These are phyloP conservation scores for Zaprionus tsacasi DNA, from an alignment of 1,140 invertebrate genomes.

Conservation along the genomic window DNA sequence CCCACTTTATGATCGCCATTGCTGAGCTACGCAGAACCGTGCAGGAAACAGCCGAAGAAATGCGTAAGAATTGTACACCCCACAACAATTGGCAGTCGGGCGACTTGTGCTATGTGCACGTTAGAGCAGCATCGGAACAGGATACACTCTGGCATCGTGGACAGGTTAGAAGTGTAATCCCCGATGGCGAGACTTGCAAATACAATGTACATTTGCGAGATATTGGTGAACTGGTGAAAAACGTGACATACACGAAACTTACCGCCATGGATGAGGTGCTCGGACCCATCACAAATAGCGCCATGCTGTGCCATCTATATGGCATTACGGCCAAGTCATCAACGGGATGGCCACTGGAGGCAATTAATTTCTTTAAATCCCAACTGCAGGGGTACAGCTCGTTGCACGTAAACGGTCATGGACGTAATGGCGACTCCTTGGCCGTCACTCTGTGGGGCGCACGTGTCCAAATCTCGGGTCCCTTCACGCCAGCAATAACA, in stretches of 20 bases:
- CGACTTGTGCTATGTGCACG: conserved; percentile 51
- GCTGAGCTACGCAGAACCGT: conserved; percentile 20
- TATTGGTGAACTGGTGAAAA: conserved; percentile 40
- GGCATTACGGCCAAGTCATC: conserved; percentile 22
- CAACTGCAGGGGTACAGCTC: conserved; percentile 29
- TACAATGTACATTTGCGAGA: conserved; percentile 52
- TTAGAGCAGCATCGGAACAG: conserved; percentile 29
- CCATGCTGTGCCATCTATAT: conserved; percentile 41
- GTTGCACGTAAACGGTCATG: conserved; percentile 25
- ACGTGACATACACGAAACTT: conserved; percentile 10
- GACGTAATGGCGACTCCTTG: conserved; percentile 2
- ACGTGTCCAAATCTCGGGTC: conserved; percentile 30
- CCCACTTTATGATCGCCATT: conserved; percentile 32
- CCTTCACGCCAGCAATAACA: conserved; percentile 40
- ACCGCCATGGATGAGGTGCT: conserved; percentile 22
- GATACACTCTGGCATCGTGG: conserved; percentile 55
- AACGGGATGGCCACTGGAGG: conserved; percentile 24
- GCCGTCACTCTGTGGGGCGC: conserved; percentile 46
- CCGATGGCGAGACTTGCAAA: neutral
- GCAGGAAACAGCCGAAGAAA: conserved; percentile 23
- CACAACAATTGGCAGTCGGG: conserved; percentile 33
- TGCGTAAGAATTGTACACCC: neutral
- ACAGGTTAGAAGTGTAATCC: neutral
- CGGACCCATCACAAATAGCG: conserved; percentile 20
- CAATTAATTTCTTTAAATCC: conserved; percentile 47